Evolutionary conservation across 2,797 vertebrate genomes (phyloP).

Genomic region (Streptopelia turtur): DNA sequence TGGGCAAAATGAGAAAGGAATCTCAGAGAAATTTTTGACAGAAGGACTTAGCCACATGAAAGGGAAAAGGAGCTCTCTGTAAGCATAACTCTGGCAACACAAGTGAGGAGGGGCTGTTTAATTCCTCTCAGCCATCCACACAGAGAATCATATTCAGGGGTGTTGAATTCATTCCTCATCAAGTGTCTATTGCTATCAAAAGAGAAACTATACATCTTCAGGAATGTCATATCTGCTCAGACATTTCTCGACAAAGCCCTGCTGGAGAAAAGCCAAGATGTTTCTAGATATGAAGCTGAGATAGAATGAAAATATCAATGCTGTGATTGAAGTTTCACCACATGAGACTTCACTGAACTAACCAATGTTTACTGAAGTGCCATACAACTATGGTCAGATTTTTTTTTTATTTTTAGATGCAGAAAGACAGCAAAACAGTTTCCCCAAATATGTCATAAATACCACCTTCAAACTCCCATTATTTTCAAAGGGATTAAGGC

Average conservation of each 20-base stretch:
- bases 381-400: not conserved
- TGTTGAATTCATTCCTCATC: not conserved
- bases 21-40: not conserved
- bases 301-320: not conserved
- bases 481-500: not conserved
- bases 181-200: not conserved
- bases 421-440: not conserved
- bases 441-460: not conserved
- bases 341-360: not conserved
- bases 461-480: not conserved
- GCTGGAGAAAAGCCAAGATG: not conserved
- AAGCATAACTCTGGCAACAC: not conserved
- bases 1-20: not conserved
- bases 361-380: not conserved
- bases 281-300: not conserved
- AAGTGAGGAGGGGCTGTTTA: not conserved
- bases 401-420: not conserved
- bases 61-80: not conserved
- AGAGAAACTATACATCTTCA: not conserved
- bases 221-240: not conserved
- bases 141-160: not conserved
- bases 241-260: not conserved
- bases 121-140: not conserved
- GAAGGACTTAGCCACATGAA: not conserved
- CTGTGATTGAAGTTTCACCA: not conserved